A percentile compares a stretch with the other conserved stretches of the same genome.
phyloP scores from a whole-genome alignment of 2,797 vertebrate genomes.

The Pangasius sanitwongsei region DNA sequence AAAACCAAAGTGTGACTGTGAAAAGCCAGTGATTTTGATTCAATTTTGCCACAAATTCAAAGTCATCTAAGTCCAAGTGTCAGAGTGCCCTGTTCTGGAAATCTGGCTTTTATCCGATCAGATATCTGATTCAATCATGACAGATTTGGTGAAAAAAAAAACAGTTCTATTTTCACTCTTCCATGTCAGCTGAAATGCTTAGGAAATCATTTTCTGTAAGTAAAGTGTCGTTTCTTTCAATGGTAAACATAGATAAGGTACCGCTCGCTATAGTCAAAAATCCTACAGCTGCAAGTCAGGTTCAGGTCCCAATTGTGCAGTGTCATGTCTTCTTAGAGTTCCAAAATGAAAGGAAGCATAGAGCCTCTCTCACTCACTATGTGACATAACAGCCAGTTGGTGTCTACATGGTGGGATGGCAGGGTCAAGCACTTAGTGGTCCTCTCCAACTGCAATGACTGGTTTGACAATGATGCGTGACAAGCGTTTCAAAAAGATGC shows the following conservation, averaged over 20 bases:
- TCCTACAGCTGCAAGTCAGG: background rate
- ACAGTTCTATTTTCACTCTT: background rate
- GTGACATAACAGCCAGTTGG: slow-evolving; percentile 16
- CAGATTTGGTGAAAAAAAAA: background rate
- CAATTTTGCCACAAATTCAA: background rate
- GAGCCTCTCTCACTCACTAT: background rate
- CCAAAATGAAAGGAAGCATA: slow-evolving; percentile 8
- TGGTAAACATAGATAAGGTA: background rate
- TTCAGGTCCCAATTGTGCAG: slow-evolving; percentile 6
- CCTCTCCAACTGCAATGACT: slow-evolving; percentile 28
- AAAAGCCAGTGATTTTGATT: background rate
- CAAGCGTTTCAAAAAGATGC: slow-evolving; percentile 32
- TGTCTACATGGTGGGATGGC: background rate
- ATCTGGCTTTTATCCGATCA: background rate
- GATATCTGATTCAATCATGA: slow-evolving; percentile 1
- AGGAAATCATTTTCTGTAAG: background rate
- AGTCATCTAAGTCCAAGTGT: background rate
- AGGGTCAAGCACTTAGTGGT: slow-evolving; percentile 23
- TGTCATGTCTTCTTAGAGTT: background rate
- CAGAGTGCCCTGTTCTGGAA: background rate
- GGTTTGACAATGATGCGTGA: slow-evolving; percentile 32
- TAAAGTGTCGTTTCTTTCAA: background rate
- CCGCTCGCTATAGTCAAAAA: background rate
- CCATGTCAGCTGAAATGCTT: background rate
- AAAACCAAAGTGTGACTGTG: background rate